Evolutionary conservation across 2,888 invertebrate genomes (phyloP).

Genomic region (Linyphia triangularis): DNA sequence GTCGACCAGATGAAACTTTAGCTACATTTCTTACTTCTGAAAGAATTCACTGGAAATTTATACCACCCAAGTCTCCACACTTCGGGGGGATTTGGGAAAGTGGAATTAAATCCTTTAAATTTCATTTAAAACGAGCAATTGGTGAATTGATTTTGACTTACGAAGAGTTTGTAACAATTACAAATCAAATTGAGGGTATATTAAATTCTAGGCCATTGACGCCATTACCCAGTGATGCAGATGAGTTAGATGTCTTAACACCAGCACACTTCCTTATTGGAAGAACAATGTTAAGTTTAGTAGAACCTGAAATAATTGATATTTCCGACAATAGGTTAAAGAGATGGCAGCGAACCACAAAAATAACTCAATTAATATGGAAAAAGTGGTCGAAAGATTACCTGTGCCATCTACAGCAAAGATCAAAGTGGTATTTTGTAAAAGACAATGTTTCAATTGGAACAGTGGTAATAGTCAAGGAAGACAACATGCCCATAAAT

Average conservation of each 20-base stretch:
- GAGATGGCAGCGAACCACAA: not conserved
- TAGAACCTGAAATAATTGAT: not conserved
- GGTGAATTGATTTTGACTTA: slow-evolving; percentile 77
- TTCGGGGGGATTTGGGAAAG: slow-evolving; percentile 79
- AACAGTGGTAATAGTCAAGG: not conserved
- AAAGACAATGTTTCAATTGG: not conserved
- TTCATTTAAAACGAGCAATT: slow-evolving; percentile 78
- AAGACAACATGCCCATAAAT: not conserved
- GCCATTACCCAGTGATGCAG: slow-evolving; percentile 75
- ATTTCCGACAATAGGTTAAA: not conserved
- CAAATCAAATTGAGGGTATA: slow-evolving; percentile 78
- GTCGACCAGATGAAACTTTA: not conserved
- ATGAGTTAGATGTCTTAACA: slow-evolving; percentile 10
- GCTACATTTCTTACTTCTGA: slow-evolving; percentile 10
- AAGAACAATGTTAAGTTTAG: not conserved
- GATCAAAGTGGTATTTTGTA: not conserved
- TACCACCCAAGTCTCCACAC: slow-evolving; percentile 78
- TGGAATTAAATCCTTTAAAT: slow-evolving; percentile 78
- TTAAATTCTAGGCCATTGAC: slow-evolving; percentile 78
- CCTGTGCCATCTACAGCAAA: slow-evolving; percentile 14
- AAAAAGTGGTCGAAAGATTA: slow-evolving; percentile 10
- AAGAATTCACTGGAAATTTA: slow-evolving; percentile 79
- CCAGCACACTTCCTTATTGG: slow-evolving; percentile 35
- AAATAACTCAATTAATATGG: slow-evolving; percentile 14
- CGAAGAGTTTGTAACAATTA: slow-evolving; percentile 78